Base-by-base conservation (phyloP, 2,888 invertebrate species). In the Dasysyrphus tricinctus region DNA sequence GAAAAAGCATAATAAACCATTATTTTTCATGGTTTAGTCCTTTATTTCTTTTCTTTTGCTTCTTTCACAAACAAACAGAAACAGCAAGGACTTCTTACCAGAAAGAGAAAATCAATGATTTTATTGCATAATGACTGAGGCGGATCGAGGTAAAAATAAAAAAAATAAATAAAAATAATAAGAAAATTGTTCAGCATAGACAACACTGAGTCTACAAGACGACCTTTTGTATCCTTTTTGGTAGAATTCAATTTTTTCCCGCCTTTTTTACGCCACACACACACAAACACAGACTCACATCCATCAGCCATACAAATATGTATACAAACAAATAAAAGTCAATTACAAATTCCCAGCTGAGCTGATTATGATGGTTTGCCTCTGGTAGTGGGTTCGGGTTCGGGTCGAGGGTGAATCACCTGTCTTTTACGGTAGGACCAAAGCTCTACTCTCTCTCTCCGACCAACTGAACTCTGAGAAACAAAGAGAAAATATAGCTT, bases 331-430 rank as follows among this genome's bases (percentile, higher is more conserved):
- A 65, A 74, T 74, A 42, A 81, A 81, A 81, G 81, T 79, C 77
- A 86, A 86, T 82, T 86, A 79, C 81, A 70, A 69, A 82, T 72
- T 82, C 86, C 86, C 86, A 82, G 86, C 86, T 82, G 86, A 82
- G 80, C 56, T 57, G 72, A 54, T 59, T 54, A 47, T 51, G 70
- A 54, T 76, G 75, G 75, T 61, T 49, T 72, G 72, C 65, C 32
- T 56, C 39, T 54, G 69, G n/a, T 16, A 11, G 47, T 70, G 8
- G 37, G 37, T n/a, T 57, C 32, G 49, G 14, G 49, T n/a, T 11
- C 34, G 34, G 16, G 24, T 19, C 14, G 47, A 47, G 54, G 69
- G 49, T 76, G 63, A 56, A 78, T 72, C 78, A 86, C 81, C 78
- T 86, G 75, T 84, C 65, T 74, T 81, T 81, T 80, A 44, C 76